Conservation (phyloP, 2,888 invertebrate genomes). For the Serripes groenlandicus region DNA sequence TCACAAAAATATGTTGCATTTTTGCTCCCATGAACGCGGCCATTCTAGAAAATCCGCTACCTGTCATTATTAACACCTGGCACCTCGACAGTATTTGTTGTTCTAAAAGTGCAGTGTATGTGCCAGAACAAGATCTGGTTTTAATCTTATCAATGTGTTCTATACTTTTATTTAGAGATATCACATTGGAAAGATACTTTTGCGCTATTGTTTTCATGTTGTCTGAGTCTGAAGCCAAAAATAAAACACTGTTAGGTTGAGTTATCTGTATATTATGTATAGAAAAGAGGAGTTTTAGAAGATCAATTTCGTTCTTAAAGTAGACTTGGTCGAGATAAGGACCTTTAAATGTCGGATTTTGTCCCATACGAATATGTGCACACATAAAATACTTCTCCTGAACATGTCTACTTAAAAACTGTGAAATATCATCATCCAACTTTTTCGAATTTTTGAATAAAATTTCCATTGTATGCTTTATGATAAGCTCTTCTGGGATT, state of each 20-base stretch:
- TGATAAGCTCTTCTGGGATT: conserved; percentile 15
- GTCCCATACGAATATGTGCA: conserved; percentile 49
- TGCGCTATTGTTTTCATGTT: neutral
- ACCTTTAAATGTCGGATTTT: conserved; percentile 31
- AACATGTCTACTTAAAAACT: neutral
- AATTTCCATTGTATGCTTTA: neutral
- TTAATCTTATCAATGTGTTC: conserved; percentile 38
- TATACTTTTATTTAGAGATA: conserved; percentile 13
- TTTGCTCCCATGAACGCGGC: conserved; percentile 37
- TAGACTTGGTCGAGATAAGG: neutral
- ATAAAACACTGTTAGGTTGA: neutral
- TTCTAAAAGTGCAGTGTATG: conserved; percentile 35
- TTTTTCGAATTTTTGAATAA: conserved; percentile 19
- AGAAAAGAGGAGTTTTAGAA: neutral
- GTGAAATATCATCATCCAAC: neutral
- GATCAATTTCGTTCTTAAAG: neutral
- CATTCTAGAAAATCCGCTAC: conserved; percentile 49
- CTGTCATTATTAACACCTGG: conserved; percentile 32
- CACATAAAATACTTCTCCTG: conserved; percentile 30
- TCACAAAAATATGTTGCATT: conserved; percentile 11
- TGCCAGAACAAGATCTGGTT: conserved; percentile 15
- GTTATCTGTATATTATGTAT: neutral
- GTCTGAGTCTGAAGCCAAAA: neutral
- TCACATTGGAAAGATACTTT: neutral
- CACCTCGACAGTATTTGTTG: conserved; percentile 36